Base-by-base conservation (phyloP, 1,140 invertebrate genomes). In the Tetragonula clypearis region DNA sequence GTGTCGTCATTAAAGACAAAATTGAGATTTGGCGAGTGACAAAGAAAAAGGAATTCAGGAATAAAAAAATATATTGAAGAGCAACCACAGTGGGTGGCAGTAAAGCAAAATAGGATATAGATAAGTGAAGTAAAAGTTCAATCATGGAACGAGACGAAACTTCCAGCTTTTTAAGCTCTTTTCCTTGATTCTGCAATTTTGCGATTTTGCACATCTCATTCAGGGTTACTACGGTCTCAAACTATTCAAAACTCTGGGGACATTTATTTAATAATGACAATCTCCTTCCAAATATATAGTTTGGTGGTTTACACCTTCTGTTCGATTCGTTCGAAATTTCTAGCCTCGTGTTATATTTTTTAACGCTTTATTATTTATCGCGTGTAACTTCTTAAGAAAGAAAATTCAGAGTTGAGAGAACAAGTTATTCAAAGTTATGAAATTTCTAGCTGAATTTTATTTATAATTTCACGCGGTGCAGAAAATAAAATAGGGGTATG, bases 181-280 rank as follows among this genome's bases (percentile, higher is more conserved):
- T 49, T 35, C 41, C 19, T 66, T 21, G 21, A 74, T 53, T 62
- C 14, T 1, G 6, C 5, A 60, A 82, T 26, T 55, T 76, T 30
- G 6, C 11, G 60, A 82, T 26, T 55, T 76, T 30, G 26, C 79
- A 12, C 53, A 26, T n/a, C 26, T 60, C 81, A 53, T 77, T 75
- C 73, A 11, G 26, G 73, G 21, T 66, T 83, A 77, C 81, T 41
- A 66, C 21, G 41, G n/a, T 19, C 53, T 49, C n/a, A 15, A n/a
- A 60, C 35, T 71, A 12, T 55, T 17, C 75, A 9, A 41, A 17
- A 41, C 26, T 56, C 56, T 15, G 12, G 56, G 75, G 68, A 79
- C 72, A 84, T 84, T 84, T 84, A 26, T 84, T 84, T 72, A 84
- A 84, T 26, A 26, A 53, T 72, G 60, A 75, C 60, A 56, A 82